These are phyloP conservation scores for Lanistes nyassanus DNA, from an alignment of 1,140 invertebrate genomes.

Conservation along the genomic window DNA sequence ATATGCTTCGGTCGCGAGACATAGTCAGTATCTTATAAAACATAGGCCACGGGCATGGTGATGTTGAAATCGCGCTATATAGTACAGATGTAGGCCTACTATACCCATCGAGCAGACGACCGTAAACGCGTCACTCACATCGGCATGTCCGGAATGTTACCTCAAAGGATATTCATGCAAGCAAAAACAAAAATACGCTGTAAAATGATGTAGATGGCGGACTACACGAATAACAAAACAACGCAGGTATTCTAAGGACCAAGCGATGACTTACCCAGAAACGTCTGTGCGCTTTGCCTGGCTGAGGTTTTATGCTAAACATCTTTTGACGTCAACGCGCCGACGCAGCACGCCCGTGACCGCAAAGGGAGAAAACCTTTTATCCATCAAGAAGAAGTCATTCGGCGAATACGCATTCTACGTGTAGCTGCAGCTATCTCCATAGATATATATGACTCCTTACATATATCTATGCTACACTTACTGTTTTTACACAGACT, in stretches of 20 bases:
- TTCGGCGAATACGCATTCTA: too few relatives aligned
- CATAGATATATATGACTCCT: neutral
- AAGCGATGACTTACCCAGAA: neutral
- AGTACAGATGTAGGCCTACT: too few relatives aligned
- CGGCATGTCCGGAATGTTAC: neutral
- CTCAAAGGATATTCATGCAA: neutral
- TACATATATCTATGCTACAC: too few relatives aligned
- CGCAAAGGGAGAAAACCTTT: slow-evolving; percentile 16
- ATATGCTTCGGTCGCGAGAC: too few relatives aligned
- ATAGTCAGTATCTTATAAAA: too few relatives aligned
- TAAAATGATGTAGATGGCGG: neutral
- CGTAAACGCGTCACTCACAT: neutral
- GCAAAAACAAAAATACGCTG: neutral
- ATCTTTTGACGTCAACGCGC: slow-evolving; percentile 32
- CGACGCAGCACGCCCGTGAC: slow-evolving; percentile 24
- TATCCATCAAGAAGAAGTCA: too few relatives aligned
- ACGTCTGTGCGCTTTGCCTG: neutral
- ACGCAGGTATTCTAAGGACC: neutral
- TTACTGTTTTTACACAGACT: too few relatives aligned
- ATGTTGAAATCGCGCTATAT: too few relatives aligned
- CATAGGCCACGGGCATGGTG: too few relatives aligned
- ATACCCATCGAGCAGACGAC: too few relatives aligned
- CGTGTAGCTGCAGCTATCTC: neutral
- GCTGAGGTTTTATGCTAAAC: slow-evolving; percentile 35
- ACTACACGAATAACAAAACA: neutral